A percentile compares a stretch with the other conserved stretches of the same genome.
Evolutionary conservation across 1,140 invertebrate genomes (phyloP).

Genomic region (Saccostrea echinata): DNA sequence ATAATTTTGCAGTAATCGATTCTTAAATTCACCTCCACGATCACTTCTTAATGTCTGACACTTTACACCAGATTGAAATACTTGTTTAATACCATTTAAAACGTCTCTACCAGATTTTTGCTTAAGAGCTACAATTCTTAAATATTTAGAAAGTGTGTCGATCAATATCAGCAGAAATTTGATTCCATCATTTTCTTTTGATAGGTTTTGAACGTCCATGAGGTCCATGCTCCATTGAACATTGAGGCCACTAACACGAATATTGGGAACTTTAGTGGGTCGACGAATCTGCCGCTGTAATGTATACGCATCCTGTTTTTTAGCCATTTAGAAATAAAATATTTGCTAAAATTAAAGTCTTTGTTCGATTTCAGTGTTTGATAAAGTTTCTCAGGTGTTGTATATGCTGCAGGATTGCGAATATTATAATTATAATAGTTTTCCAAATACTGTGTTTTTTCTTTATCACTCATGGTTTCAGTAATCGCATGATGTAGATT

Average conservation of each 20-base stretch:
- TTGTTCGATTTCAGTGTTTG: conserved; percentile 21
- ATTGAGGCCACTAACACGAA: too few species aligned
- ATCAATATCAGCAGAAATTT: conserved; percentile 40
- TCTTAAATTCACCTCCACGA: too few species aligned
- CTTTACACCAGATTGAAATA: neutral
- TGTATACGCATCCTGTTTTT: conserved; percentile 22
- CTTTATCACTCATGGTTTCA: neutral
- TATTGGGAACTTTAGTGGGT: too few species aligned
- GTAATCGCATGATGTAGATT: neutral
- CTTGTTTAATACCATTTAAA: neutral
- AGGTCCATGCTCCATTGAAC: conserved; percentile 29
- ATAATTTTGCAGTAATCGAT: conserved; percentile 7
- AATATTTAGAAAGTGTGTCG: conserved; percentile 18
- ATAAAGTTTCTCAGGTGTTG: conserved; percentile 27
- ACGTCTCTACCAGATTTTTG: neutral
- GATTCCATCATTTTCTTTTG: conserved; percentile 40
- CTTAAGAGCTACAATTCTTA: neutral
- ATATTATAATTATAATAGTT: conserved; percentile 26
- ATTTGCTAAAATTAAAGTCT: neutral
- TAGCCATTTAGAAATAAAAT: conserved; percentile 40
- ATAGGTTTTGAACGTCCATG: conserved; percentile 11
- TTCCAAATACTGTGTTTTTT: conserved; percentile 1
- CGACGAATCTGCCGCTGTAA: too few species aligned
- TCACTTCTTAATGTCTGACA: too few species aligned
- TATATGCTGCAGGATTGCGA: conserved; percentile 32